phyloP scores from a whole-genome alignment of 2,113 vertebrate genomes.

The Ceratotherium simum region DNA sequence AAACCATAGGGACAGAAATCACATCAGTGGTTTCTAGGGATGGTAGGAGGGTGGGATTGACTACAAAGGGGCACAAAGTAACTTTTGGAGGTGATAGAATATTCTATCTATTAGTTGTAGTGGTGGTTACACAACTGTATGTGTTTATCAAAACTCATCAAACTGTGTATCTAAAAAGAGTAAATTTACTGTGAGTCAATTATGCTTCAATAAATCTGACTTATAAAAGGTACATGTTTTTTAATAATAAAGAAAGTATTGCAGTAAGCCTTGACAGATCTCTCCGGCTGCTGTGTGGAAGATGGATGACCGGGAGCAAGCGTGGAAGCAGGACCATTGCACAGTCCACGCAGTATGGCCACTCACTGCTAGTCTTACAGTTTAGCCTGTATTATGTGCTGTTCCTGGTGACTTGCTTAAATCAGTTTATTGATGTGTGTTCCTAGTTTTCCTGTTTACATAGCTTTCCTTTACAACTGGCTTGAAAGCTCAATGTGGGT shows the following conservation, averaged over 20 bases:
- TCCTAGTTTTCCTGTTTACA: conserved; percentile 61
- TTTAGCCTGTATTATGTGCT: not conserved
- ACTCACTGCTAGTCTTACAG: not conserved
- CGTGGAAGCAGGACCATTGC: not conserved
- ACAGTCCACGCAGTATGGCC: not conserved
- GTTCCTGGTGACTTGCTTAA: not conserved
- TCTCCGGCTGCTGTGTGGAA: not conserved
- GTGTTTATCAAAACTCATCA: not conserved
- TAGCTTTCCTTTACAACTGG: conserved; percentile 62
- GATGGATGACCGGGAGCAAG: not conserved
- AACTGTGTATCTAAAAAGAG: not conserved
- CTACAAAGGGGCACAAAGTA: not conserved
- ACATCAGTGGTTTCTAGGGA: not conserved
- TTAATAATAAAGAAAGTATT: not conserved
- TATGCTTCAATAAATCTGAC: not conserved
- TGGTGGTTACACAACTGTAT: not conserved
- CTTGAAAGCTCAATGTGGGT: conserved; percentile 13
- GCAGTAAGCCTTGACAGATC: not conserved
- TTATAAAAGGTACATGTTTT: conserved; percentile 34
- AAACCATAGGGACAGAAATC: not conserved
- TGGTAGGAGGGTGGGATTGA: not conserved
- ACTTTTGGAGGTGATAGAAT: not conserved
- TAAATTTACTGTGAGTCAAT: conserved; percentile 23
- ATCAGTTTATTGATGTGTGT: conserved; percentile 25
- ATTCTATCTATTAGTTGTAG: not conserved